Evolutionary conservation across 2,888 invertebrate genomes (phyloP), one percentile per base, ranked within the genome.

Genomic region (Drosophila barbarae): DNA sequence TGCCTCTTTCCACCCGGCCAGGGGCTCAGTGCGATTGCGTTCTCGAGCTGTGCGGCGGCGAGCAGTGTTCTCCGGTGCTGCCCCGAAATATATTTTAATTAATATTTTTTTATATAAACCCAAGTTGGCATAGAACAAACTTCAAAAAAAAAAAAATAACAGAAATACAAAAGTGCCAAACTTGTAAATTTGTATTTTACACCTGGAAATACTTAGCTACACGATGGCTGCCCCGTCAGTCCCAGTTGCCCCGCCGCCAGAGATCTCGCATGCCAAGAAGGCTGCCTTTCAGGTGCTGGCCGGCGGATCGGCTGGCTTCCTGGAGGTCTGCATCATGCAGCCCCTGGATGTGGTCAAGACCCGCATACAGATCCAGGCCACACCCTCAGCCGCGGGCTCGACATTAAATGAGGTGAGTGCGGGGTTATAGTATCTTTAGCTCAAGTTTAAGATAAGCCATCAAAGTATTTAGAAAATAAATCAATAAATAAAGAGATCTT

Each of bases 261-360:
- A 85, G 41, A 85, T 88, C 13, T 77, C 88, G 5, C 71, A 77
- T 5, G 69, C 78, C 21, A 88, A 84, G 66, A 75, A 84, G 34
- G 88, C 88, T 21, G 86, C 79, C 41, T 77, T 89, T 39, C 89
- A 89, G 58, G 87, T 89, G 52, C 57, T 87, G 18, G 94, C 97
- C 69, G 97, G 97, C 68, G 97, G 97, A 57, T 95, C 95, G 73
- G 97, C 97, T 81, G 96, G 96, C 88, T 97, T 98, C 89, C 93
- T 97, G 50, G 98, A 98, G 92, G 96, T 98, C 68, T 96, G 96
- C 88, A 94, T 98, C 53, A 98, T 98, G 98, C 98, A 98, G 90
- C 98, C 98, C 0, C 90, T 98, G 87, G 98, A 98, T 90, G 91
- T 98, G 65, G 93, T 98, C 3, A 98, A 98, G 90, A 98, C 98